Evolutionary conservation across 2,888 invertebrate genomes (phyloP).

Genomic region (Mantis religiosa): DNA sequence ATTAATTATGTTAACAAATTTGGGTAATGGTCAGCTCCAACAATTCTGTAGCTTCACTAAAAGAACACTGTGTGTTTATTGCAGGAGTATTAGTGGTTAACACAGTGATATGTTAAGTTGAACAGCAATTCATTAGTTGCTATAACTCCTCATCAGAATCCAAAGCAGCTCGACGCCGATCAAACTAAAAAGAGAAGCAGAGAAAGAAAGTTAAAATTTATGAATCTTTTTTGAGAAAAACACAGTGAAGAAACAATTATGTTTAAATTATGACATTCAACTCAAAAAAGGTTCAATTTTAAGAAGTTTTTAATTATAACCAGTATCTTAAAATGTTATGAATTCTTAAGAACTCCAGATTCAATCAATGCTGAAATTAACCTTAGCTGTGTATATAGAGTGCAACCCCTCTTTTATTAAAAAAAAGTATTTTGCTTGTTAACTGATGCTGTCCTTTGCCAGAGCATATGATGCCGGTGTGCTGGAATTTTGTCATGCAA

Average conservation of each 20-base stretch:
- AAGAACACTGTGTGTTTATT: not conserved
- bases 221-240: too few species aligned
- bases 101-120: not conserved
- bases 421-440: too few species aligned
- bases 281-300: not conserved
- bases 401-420: too few species aligned
- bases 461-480: too few species aligned
- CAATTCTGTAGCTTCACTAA: not conserved
- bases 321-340: too few species aligned
- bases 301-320: too few species aligned
- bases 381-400: too few species aligned
- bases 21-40: not conserved
- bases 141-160: constrained; percentile 68
- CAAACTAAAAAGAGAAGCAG: constrained; percentile 57
- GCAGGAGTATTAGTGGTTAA: not conserved
- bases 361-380: too few species aligned
- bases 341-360: too few species aligned
- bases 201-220: not conserved
- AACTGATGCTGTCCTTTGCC: too few species aligned
- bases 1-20: not conserved
- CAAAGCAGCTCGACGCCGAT: constrained; percentile 80
- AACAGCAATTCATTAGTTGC: not conserved
- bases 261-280: not conserved
- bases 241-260: not conserved
- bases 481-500: too few species aligned